phyloP scores from a whole-genome alignment of 2,113 vertebrate species.

The Dicaeum eximium region DNA sequence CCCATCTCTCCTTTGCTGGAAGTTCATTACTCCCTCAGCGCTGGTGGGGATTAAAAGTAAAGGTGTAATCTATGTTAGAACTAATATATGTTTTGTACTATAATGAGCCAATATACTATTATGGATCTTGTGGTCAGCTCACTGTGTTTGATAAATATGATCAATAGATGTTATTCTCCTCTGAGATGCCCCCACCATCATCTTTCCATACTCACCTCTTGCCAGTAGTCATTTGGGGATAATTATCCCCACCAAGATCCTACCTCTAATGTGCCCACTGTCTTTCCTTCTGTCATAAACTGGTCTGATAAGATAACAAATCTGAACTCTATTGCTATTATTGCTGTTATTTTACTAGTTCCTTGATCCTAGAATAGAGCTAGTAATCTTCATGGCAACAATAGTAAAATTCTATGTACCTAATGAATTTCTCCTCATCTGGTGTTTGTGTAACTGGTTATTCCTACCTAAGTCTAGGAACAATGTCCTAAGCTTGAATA shows the following conservation, averaged over 20 bases:
- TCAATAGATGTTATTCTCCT: conserved; percentile 37
- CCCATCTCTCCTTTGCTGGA: neutral
- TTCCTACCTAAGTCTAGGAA: neutral
- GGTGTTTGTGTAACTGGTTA: neutral
- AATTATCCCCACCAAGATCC: conserved; percentile 44
- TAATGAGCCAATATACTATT: conserved; percentile 32
- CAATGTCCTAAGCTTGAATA: neutral
- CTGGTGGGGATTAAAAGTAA: conserved; percentile 36
- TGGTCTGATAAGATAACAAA: conserved; percentile 45
- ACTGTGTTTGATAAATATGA: conserved; percentile 23
- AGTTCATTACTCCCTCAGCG: conserved; percentile 24
- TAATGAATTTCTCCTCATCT: neutral
- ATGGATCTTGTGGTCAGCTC: conserved; percentile 48
- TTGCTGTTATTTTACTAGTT: conserved; percentile 32
- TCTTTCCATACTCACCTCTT: neutral
- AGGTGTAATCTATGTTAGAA: conserved; percentile 28
- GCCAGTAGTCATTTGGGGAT: conserved; percentile 5
- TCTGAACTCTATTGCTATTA: neutral
- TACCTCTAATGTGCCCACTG: conserved; percentile 37
- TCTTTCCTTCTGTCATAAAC: conserved; percentile 37
- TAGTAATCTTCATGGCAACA: neutral
- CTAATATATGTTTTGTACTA: conserved; percentile 20
- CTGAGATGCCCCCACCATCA: conserved; percentile 25
- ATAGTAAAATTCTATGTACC: neutral
- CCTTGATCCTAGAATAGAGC: neutral